Base-by-base conservation (phyloP, 2,888 invertebrate species). In the Dolichopus griseipennis region DNA sequence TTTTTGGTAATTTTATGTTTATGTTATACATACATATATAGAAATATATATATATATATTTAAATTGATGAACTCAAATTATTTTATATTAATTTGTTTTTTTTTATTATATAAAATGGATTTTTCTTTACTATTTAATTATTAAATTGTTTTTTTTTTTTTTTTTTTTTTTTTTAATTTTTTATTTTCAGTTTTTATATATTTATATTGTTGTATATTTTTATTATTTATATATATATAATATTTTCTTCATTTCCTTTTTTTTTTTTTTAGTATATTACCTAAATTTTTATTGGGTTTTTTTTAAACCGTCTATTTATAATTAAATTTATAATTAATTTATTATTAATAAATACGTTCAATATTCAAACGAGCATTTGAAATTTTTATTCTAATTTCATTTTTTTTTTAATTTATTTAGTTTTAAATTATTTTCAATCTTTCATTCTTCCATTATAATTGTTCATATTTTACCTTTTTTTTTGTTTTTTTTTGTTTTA, bases 271-370 rank as follows among this genome's bases (percentile, higher is more conserved):
- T 18, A 52, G 15, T 52, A 52, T 52, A 18, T 52, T 52, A 52
- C 18, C 41, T 52, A 52, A 12, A 52, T 15, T 52, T 37, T 52
- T 52, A 52, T 52, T 52, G 52, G 52, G 9, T 52, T 52, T 52
- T n/a, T 52, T 52, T 18, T 18, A 52, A 52, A 52, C 52, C 52
- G 2, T 52, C n/a, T 52, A 52, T 52, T 18, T 18, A 52, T 52
- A 52, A 52, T 52, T 52, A 52, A 52, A 52, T 52, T 52, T 52
- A 52, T 52, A 52, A 52, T 52, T 52, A 52, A 18, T 52, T 52
- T n/a, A 18, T 52, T 18, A 18, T 52, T 52, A 18, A 18, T 52
- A 10, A 37, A 37, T 52, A 18, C n/a, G 52, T 52, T 52, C 27
- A 27, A 18, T 52, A 52, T 52, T 52, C 52, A 52, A 52, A 52